Evolutionary conservation across 1,140 invertebrate species (phyloP).

Genomic region (Tyrophagus putrescentiae): DNA sequence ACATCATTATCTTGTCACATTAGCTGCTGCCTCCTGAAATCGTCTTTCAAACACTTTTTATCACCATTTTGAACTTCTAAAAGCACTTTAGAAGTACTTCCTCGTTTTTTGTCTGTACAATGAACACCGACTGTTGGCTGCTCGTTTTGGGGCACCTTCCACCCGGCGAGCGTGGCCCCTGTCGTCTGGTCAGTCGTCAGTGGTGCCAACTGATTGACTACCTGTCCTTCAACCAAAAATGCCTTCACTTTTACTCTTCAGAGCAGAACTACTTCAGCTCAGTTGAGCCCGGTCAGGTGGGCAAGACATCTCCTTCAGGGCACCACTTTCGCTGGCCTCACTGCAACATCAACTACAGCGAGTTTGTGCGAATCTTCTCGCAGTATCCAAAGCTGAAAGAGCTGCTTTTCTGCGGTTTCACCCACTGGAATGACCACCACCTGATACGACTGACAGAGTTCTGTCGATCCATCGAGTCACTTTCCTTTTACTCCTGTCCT

Average conservation of each 20-base stretch:
- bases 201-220: background rate
- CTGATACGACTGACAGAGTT: conserved; percentile 5
- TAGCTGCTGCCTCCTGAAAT: too few relatives aligned
- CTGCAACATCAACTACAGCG: background rate
- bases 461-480: background rate
- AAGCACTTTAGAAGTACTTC: too few relatives aligned
- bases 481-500: background rate
- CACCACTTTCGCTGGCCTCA: background rate
- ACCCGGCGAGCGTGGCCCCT: background rate
- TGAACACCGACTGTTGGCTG: conserved; percentile 4
- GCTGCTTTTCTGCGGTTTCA: background rate
- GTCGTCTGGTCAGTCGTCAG: background rate
- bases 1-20: too few relatives aligned
- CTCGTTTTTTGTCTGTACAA: too few relatives aligned
- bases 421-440: conserved; percentile 9
- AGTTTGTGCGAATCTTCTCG: conserved; percentile 1
- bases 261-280: background rate
- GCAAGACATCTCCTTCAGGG: too few relatives aligned
- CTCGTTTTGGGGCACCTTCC: background rate
- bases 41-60: too few relatives aligned
- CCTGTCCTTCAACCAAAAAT: background rate
- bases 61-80: too few relatives aligned
- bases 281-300: background rate
- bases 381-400: background rate
- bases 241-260: background rate